A percentile compares a stretch with the other conserved stretches of the same genome.
Conservation (phyloP, 53 echinoderm and acorn worm species). For the Actinopyga echinites region DNA sequence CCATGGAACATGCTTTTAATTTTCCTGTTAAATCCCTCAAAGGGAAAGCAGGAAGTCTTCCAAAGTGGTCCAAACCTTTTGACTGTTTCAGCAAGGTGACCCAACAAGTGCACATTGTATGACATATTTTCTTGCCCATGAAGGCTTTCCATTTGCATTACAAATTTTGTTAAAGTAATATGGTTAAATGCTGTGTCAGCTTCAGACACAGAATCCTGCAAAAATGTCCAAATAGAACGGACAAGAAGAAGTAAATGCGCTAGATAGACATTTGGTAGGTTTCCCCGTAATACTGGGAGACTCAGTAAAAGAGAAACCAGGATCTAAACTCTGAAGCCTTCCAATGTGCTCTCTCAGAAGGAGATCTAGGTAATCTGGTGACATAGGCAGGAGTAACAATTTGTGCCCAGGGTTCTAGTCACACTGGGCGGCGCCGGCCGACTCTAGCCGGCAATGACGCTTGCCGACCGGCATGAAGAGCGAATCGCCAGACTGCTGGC, state of each 20-base stretch:
- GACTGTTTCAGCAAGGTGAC: constrained; percentile 52
- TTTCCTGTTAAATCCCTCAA: constrained; percentile 51
- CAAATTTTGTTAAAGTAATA: constrained; percentile 44
- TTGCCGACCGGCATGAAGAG: no score
- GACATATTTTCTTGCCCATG: constrained; percentile 35
- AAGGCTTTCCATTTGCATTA: constrained; percentile 27
- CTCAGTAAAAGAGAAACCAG: constrained; percentile 52
- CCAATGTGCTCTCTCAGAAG: constrained; percentile 44
- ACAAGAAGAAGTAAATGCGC: constrained; percentile 37
- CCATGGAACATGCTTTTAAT: constrained; percentile 38
- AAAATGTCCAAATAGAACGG: constrained; percentile 27
- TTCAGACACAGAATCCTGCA: constrained; percentile 10
- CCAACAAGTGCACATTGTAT: constrained; percentile 52
- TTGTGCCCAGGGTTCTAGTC: not conserved
- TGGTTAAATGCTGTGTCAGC: constrained; percentile 8
- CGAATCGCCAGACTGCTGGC: no score
- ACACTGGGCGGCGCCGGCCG: no score
- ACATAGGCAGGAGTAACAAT: constrained; percentile 45
- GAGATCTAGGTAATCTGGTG: constrained; percentile 42
- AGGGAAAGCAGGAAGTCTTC: constrained; percentile 41
- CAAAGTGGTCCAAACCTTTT: constrained; percentile 45
- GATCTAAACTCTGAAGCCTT: constrained; percentile 59
- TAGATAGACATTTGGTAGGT: constrained; percentile 35
- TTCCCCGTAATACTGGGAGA: constrained; percentile 32
- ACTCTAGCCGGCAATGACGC: no score